Evolutionary conservation across 2,888 invertebrate species (phyloP).

Genomic region (Loripinus fragilis): DNA sequence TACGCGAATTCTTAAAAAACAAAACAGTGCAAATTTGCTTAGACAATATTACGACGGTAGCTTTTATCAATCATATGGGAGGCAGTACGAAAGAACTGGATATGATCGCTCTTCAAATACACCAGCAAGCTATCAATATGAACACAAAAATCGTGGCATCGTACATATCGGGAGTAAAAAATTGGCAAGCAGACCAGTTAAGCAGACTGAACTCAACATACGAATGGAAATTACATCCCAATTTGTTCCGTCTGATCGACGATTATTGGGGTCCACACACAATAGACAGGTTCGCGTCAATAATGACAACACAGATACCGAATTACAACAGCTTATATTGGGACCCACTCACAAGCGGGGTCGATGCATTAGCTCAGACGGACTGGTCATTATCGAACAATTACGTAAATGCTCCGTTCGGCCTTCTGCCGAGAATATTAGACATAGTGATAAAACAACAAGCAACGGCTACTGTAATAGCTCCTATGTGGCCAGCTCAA

Average conservation of each 20-base stretch:
- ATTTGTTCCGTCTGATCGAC: slow-evolving; percentile 10
- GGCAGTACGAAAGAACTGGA: slow-evolving; percentile 4
- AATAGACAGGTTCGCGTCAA: neutral
- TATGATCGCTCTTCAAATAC: slow-evolving; percentile 9
- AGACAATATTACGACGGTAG: slow-evolving; percentile 17
- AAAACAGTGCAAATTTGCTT: slow-evolving; percentile 14
- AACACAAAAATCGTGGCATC: neutral
- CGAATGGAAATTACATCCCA: slow-evolving; percentile 19
- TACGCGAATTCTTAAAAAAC: neutral
- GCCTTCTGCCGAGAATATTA: slow-evolving; percentile 1
- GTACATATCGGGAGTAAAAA: slow-evolving; percentile 5
- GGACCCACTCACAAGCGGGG: slow-evolving; percentile 22
- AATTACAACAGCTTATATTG: slow-evolving; percentile 16
- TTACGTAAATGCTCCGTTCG: slow-evolving; percentile 29
- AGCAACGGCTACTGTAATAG: slow-evolving; percentile 13
- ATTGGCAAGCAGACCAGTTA: slow-evolving; percentile 17
- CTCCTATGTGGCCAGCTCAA: neutral
- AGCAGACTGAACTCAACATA: slow-evolving; percentile 18
- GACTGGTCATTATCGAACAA: slow-evolving; percentile 21
- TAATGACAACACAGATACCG: slow-evolving; percentile 3
- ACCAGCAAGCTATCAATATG: slow-evolving; percentile 13
- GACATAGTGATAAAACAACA: neutral
- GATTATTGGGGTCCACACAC: slow-evolving; percentile 21
- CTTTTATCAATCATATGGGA: slow-evolving; percentile 20
- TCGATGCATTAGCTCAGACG: slow-evolving; percentile 21